Conservation (phyloP, 1,140 invertebrate species). For the Ylistrum balloti region DNA sequence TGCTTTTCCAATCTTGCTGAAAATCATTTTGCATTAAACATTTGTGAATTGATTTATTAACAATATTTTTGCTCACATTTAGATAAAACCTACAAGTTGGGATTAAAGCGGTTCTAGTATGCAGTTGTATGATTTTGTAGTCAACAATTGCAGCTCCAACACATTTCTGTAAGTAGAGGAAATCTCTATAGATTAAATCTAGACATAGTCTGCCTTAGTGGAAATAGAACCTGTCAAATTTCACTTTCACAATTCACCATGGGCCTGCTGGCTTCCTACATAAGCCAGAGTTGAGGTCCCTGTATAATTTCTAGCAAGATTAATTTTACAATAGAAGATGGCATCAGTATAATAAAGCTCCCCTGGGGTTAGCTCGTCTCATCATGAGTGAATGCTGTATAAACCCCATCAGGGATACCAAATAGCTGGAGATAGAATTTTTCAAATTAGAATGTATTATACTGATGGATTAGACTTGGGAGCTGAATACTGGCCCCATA, state of each 20-base stretch:
- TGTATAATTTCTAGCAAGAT: conserved; percentile 35
- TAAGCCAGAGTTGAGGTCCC: conserved; percentile 30
- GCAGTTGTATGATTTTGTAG: conserved; percentile 1
- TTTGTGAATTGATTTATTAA: conserved; percentile 5
- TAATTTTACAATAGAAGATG: conserved; percentile 40
- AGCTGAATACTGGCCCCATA: conserved; percentile 7
- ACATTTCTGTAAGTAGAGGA: conserved; percentile 24
- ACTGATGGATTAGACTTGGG: conserved; percentile 16
- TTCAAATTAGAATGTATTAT: conserved; percentile 36
- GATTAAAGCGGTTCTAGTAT: background rate
- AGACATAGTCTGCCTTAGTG: conserved; percentile 32
- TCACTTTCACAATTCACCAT: conserved; percentile 34
- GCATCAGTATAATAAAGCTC: conserved; percentile 19
- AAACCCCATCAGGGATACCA: conserved; percentile 32
- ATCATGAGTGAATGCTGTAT: conserved; percentile 16
- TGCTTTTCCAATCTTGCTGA: background rate
- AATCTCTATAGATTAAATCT: conserved; percentile 40
- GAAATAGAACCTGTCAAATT: conserved; percentile 35
- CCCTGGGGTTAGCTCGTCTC: background rate
- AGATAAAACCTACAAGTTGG: background rate
- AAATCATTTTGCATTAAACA: background rate
- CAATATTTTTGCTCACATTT: background rate
- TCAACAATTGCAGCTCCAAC: background rate
- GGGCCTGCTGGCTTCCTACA: conserved; percentile 30
- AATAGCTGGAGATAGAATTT: conserved; percentile 39